phyloP scores from a whole-genome alignment of 1,140 invertebrate genomes.

The Hyles vespertilio region DNA sequence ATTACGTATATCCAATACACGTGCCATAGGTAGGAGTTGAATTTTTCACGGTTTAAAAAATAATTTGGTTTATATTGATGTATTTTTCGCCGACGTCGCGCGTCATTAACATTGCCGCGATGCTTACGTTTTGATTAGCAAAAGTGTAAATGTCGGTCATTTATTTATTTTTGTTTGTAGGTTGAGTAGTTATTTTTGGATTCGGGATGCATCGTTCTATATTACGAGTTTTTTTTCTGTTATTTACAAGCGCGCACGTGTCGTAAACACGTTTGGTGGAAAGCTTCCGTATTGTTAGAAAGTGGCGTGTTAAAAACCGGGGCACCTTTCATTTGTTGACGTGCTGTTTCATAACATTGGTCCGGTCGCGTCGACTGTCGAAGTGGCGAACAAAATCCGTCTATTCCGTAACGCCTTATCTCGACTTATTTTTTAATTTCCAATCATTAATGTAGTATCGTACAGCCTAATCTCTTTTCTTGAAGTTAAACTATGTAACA shows the following conservation, averaged over 20 bases:
- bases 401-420: too few species aligned
- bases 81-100: too few species aligned
- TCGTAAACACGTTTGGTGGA: slow-evolving; percentile 21
- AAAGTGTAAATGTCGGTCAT: slow-evolving; percentile 26
- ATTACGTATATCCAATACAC: slow-evolving; percentile 9
- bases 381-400: too few species aligned
- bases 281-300: slow-evolving; percentile 26
- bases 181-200: slow-evolving; percentile 26
- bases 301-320: slow-evolving; percentile 36
- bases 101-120: slow-evolving; percentile 11
- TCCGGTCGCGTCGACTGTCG: slow-evolving; percentile 14
- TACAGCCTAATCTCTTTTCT: too few species aligned
- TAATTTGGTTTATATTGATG: too few species aligned
- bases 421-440: too few species aligned
- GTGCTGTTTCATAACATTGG: slow-evolving; percentile 32
- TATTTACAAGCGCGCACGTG: slow-evolving; percentile 4
- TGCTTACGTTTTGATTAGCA: slow-evolving; percentile 9
- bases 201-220: slow-evolving; percentile 11
- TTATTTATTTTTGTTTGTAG: slow-evolving; percentile 32
- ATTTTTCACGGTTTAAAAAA: slow-evolving; percentile 1
- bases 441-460: too few species aligned
- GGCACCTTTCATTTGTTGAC: slow-evolving; percentile 38
- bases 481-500: too few species aligned
- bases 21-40: not conserved
- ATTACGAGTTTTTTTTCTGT: slow-evolving; percentile 10